phyloP scores from a whole-genome alignment of 1,140 invertebrate genomes.

The Lucilia sericata region DNA sequence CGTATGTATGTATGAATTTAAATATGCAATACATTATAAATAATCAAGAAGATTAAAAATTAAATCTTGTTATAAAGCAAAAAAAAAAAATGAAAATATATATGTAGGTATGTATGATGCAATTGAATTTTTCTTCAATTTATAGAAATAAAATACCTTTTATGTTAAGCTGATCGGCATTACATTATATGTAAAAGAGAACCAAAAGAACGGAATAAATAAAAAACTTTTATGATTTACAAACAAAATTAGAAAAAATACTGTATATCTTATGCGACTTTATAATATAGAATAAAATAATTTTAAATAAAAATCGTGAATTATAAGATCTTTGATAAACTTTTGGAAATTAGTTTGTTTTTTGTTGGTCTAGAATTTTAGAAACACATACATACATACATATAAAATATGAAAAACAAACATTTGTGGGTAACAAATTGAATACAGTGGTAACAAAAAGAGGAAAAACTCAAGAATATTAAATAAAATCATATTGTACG shows the following conservation, averaged over 20 bases:
- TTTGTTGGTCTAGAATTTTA: neutral
- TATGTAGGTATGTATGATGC: neutral
- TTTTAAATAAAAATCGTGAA: neutral
- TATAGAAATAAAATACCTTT: too few species aligned
- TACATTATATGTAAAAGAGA: neutral
- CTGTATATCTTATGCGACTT: neutral
- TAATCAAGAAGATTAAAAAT: neutral
- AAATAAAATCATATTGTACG: too few species aligned
- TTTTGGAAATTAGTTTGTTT: slow-evolving; percentile 27
- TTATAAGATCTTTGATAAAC: slow-evolving; percentile 33
- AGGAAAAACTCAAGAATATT: too few species aligned
- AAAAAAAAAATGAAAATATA: neutral
- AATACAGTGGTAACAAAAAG: too few species aligned
- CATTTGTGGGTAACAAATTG: neutral
- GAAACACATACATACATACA: too few species aligned
- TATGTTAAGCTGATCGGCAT: neutral
- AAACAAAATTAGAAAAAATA: neutral
- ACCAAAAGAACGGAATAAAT: neutral
- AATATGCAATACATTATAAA: too few species aligned
- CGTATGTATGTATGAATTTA: too few species aligned
- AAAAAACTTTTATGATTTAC: neutral
- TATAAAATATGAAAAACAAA: slow-evolving; percentile 18
- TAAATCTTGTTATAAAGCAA: neutral
- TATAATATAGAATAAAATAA: neutral
- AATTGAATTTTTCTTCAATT: too few species aligned